phyloP scores from a whole-genome alignment of 1,140 invertebrate species.

The Sesamia nonagrioides region DNA sequence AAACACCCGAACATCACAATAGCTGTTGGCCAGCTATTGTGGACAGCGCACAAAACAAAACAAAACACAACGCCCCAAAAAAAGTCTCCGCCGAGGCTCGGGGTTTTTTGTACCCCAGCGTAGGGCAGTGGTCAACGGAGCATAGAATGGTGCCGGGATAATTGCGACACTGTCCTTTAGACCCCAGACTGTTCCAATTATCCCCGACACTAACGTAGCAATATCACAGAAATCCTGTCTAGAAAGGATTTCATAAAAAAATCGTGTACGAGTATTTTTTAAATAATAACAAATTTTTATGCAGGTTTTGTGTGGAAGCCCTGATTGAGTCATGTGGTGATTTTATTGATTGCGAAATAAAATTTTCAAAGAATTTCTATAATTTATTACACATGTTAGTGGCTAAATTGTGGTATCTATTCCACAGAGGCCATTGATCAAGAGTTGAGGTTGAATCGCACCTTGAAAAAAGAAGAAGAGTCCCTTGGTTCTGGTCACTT shows the following conservation, averaged over 20 bases:
- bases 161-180: conserved; percentile 29
- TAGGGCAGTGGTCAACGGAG: conserved; percentile 27
- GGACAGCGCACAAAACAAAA: background rate
- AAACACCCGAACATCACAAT: background rate
- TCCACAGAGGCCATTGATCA: no score
- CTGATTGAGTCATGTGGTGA: no score
- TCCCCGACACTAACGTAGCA: conserved; percentile 11
- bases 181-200: conserved; percentile 31
- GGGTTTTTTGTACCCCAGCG: conserved; percentile 20
- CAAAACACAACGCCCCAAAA: conserved; percentile 5
- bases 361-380: no score
- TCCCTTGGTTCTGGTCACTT: no score
- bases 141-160: conserved; percentile 33
- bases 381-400: no score
- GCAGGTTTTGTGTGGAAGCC: no score
- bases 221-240: background rate
- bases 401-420: no score
- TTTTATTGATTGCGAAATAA: no score
- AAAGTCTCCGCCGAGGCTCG: background rate
- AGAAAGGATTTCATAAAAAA: conserved; percentile 32
- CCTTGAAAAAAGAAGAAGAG: no score
- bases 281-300: no score
- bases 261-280: background rate
- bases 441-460: no score
- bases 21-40: no score